Base-by-base conservation (phyloP, 2,888 invertebrate genomes). In the Sarcophaga caerulescens region DNA sequence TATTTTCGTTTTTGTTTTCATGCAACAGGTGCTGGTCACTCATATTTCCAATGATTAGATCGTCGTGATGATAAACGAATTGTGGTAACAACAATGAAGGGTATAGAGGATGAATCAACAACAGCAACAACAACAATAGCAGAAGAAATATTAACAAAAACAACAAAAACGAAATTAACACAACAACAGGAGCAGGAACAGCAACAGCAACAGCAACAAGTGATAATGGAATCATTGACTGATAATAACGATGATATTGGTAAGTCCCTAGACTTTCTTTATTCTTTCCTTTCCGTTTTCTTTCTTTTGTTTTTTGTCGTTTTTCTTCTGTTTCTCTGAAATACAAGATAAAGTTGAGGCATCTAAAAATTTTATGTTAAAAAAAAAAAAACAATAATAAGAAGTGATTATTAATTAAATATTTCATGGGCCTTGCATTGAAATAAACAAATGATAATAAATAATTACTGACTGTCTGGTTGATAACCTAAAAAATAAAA, bases 41-140 rank as follows among this genome's bases (percentile, higher is more conserved):
- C 44, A 57, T 65, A 35, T 19, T 76, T 76, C 63, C 63, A 47
- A 45, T 59, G 76, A 71, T 70, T 47, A 82, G 70, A 70, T 81
- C 5, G 57, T 76, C 10, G n/a, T 44, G 14, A n/a, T 69, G 69
- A 69, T 57, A 75, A 68, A 74, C 2, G 17, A 6, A 44, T 44
- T 21, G 17, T 57, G 45, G 35, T 10, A 35, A 35, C 35, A 85
- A 89, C 60, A 81, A 92, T 92, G 92, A 92, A 91, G 89, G 90
- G 90, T 68, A 89, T 21, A 44, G 70, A 71, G 47, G 81, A 90
- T 87, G 90, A 91, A 87, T 75, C 89, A 69, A 87, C 69, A 12
- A 79, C 87, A 87, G 89, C 35, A 35, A 0, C 35, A 35, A 35
- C 35, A 8, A 35, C 35, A 35, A 35, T 35, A 35, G 35, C 10